Conservation (phyloP, 2,113 vertebrate genomes). For the Brevimyrus niger region DNA sequence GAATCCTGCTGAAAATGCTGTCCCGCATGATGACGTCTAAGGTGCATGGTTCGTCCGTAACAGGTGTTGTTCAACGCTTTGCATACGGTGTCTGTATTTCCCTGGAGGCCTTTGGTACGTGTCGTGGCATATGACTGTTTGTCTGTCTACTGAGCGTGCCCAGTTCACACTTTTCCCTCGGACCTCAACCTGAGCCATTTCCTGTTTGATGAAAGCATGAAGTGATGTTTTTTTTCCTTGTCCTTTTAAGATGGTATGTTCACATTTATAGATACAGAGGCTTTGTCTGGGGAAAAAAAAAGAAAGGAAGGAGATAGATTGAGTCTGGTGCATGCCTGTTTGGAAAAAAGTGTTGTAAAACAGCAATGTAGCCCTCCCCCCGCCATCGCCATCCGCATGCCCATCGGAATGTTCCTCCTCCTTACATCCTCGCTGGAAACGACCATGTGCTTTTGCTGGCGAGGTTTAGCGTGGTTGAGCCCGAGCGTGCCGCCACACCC, state of each 20-base stretch:
- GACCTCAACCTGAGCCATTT: constrained; percentile 28
- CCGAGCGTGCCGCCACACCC: not conserved
- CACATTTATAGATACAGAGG: constrained; percentile 15
- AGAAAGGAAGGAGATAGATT: not conserved
- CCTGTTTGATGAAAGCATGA: constrained; percentile 42
- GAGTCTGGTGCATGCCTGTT: constrained; percentile 38
- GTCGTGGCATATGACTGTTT: constrained; percentile 37
- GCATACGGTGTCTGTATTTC: constrained; percentile 22
- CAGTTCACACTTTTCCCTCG: constrained; percentile 18
- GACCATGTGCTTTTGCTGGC: constrained; percentile 31
- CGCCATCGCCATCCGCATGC: constrained; percentile 39
- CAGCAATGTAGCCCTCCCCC: constrained; percentile 50
- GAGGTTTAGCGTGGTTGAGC: not conserved
- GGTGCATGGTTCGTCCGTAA: constrained; percentile 49
- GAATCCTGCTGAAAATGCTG: constrained; percentile 43
- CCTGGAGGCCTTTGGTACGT: constrained; percentile 24
- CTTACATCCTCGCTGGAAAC: constrained; percentile 33
- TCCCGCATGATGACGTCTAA: constrained; percentile 45
- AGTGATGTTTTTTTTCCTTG: constrained; percentile 17
- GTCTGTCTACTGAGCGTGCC: constrained; percentile 27
- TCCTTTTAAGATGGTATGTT: constrained; percentile 25
- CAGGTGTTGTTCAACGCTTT: constrained; percentile 45
- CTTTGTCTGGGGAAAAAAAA: not conserved
- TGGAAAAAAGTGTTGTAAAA: constrained; percentile 54
- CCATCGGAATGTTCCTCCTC: constrained; percentile 40